Conservation (phyloP, 2,797 vertebrate genomes). For the Apogon talboti region DNA sequence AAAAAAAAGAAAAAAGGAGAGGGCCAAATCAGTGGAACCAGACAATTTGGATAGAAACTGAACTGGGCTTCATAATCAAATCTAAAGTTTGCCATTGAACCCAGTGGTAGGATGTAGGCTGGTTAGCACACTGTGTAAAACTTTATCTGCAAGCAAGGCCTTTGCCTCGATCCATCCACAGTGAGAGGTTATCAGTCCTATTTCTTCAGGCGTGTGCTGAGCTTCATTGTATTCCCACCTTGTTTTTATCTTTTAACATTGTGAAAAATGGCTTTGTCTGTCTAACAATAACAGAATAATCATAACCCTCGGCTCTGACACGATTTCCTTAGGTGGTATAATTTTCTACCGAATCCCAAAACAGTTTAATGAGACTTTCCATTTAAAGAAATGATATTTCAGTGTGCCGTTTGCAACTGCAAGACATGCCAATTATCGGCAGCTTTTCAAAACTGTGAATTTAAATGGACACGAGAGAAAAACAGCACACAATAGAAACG, state of each 20-base stretch:
- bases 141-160: constrained; percentile 34
- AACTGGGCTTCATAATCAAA: constrained; percentile 45
- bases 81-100: constrained; percentile 35
- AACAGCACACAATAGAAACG: not conserved
- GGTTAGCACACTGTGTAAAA: constrained; percentile 26
- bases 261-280: constrained; percentile 33
- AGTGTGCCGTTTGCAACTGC: constrained; percentile 6
- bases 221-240: not conserved
- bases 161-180: constrained; percentile 43
- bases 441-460: not conserved
- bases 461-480: not conserved
- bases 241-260: constrained; percentile 32
- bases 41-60: constrained; percentile 27
- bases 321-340: constrained; percentile 19
- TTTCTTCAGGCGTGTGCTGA: not conserved
- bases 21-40: constrained; percentile 15
- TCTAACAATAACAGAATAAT: constrained; percentile 44
- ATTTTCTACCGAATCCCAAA: constrained; percentile 33
- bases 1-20: not conserved
- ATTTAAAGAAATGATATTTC: constrained; percentile 28
- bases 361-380: not conserved
- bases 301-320: constrained; percentile 17
- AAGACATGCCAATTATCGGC: not conserved
- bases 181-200: constrained; percentile 20
- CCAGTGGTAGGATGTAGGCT: constrained; percentile 7